phyloP scores from a whole-genome alignment of 2,797 vertebrate genomes.

The Lepilemur septentrionalis region DNA sequence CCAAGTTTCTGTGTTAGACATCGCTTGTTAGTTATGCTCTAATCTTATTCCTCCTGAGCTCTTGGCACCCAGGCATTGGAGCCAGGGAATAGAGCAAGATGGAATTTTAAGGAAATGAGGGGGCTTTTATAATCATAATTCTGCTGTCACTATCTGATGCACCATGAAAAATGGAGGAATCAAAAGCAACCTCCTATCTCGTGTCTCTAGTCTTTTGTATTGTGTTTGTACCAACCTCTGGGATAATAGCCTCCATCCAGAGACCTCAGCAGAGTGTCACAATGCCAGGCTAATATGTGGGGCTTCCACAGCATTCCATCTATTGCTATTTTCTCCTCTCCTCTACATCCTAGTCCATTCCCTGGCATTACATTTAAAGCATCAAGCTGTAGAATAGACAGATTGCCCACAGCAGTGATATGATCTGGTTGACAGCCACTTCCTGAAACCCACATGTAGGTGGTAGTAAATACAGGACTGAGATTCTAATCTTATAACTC shows the following conservation, averaged over 20 bases:
- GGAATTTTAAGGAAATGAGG: not conserved
- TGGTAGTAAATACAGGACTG: not conserved
- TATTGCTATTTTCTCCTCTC: not conserved
- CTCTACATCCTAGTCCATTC: not conserved
- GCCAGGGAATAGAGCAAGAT: not conserved
- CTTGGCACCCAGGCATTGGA: not conserved
- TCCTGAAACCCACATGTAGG: constrained; percentile 9
- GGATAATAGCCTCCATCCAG: not conserved
- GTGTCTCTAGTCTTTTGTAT: not conserved
- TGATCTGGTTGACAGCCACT: not conserved
- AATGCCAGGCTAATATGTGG: not conserved
- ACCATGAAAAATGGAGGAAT: not conserved
- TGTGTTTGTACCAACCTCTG: not conserved
- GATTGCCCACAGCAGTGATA: not conserved
- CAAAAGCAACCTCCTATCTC: not conserved
- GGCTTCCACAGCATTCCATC: not conserved
- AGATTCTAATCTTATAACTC: constrained; percentile 35
- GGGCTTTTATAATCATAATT: not conserved
- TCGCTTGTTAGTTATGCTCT: not conserved
- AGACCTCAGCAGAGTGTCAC: not conserved
- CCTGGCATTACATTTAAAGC: not conserved
- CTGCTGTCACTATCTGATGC: not conserved
- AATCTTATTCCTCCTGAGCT: not conserved
- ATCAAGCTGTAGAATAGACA: not conserved
- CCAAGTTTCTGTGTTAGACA: not conserved